Base-by-base conservation (phyloP, 2,888 invertebrate species). In the Phortica okadai region DNA sequence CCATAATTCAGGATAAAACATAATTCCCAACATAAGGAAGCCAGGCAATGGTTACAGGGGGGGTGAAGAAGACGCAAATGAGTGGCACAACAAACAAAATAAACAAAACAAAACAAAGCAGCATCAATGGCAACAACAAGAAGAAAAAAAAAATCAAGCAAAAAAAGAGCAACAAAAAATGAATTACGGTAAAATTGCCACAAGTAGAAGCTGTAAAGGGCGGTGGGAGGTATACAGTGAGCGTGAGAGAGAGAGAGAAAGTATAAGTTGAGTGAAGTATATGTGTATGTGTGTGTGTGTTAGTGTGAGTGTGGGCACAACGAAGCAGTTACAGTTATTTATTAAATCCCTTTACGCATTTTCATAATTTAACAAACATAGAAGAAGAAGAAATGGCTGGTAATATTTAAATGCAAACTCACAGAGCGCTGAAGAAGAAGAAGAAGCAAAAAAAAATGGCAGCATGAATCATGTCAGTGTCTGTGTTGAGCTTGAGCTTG, bases 271-370 rank as follows among this genome's bases (percentile, higher is more conserved):
- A 14, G 50, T 11, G 50, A 8, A 50, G 14, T 10, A 45, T 45
- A 21, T 21, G 21, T 59, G 16, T 59, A n/a, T n/a, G 62, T 62
- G 62, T 16, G n/a, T 25, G 62, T 16, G 74, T 64, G 64, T 11
- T 10, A 62, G 62, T 16, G 74, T n/a, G 50, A 75, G 64, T 64
- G 64, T 11, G 64, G 74, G 80, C 79, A 78, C 80, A 77, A 79
- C 80, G 83, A 81, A 88, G 84, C 88, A 87, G 88, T 88, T 87
- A 89, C 87, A 85, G 88, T 90, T 89, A 90, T 90, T 89, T 89
- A 89, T 90, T 89, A 89, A 89, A 90, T 89, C 89, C 89, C 89
- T 87, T 87, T 89, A 89, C 89, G 87, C 89, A 88, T 89, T 89
- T 90, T 88, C 87, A 88, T 89, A 89, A 90, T 89, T 89, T 88